Percentiles rank a stretch among this genome's conserved stretches.
Evolutionary conservation across 2,797 vertebrate species (phyloP).

Genomic region (Carcharodon carcharias): DNA sequence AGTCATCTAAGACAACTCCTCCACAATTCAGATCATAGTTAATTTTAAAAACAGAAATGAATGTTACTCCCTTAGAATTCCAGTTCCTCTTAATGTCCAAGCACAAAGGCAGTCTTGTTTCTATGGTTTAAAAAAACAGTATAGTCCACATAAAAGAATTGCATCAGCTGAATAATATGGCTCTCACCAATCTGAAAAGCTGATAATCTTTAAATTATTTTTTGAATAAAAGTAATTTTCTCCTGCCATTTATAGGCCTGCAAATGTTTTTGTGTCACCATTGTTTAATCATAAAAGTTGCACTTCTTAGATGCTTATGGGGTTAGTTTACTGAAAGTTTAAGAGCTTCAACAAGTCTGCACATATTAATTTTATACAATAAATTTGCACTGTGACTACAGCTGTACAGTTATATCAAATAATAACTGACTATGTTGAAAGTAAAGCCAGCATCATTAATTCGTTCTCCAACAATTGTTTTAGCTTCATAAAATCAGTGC

Average conservation of each 20-base stretch:
- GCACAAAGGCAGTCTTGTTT: neutral
- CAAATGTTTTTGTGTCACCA: neutral
- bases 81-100: slow-evolving; percentile 13
- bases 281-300: neutral
- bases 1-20: neutral
- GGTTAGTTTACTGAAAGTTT: neutral
- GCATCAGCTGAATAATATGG: neutral
- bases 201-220: neutral
- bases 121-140: neutral
- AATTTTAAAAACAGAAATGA: neutral
- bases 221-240: neutral
- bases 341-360: neutral
- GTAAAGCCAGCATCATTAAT: neutral
- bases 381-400: neutral
- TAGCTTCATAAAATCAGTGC: neutral
- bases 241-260: neutral
- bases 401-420: neutral
- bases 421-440: neutral
- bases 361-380: neutral
- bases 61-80: neutral
- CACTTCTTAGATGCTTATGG: neutral
- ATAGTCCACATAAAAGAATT: neutral
- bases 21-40: neutral
- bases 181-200: neutral
- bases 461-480: neutral